These are phyloP conservation scores for Mythimna ferrago DNA, from an alignment of 2,888 invertebrate species.

Conservation along the genomic window DNA sequence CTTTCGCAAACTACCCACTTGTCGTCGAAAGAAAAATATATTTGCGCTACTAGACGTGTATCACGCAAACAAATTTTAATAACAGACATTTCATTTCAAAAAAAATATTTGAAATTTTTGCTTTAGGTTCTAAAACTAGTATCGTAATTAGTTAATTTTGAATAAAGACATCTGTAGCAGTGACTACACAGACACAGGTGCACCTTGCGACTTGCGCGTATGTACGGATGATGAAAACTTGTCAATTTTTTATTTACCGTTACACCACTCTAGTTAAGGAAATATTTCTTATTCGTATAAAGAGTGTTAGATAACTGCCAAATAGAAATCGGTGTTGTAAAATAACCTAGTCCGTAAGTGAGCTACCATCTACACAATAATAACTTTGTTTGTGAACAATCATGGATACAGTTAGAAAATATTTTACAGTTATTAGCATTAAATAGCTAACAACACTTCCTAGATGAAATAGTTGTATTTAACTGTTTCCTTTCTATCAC, in stretches of 20 bases:
- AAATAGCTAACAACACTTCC: constrained; percentile 46
- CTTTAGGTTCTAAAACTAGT: constrained; percentile 20
- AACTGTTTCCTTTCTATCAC: constrained; percentile 45
- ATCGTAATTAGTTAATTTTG: constrained; percentile 26
- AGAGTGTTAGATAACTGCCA: constrained; percentile 88
- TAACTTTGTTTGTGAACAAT: constrained; percentile 46
- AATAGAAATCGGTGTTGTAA: constrained; percentile 88
- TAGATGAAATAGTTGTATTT: constrained; percentile 49
- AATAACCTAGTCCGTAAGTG: constrained; percentile 84
- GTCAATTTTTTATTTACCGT: constrained; percentile 82
- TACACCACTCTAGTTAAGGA: constrained; percentile 70
- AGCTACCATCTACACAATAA: constrained; percentile 69
- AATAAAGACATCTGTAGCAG: constrained; percentile 34
- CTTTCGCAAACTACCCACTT: constrained; percentile 19
- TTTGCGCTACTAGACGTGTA: constrained; percentile 14
- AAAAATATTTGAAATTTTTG: constrained; percentile 4
- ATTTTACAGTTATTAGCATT: constrained; percentile 58
- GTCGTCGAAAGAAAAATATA: constrained; percentile 29
- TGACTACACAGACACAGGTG: constrained; percentile 32
- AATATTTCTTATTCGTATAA: constrained; percentile 74
- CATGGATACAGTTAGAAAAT: constrained; percentile 38
- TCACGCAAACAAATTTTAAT: constrained; percentile 14
- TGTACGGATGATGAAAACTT: constrained; percentile 61
- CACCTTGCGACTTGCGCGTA: constrained; percentile 41
- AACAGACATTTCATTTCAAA: constrained; percentile 9